These are phyloP conservation scores for Enteromius afrohamiltoni DNA, from an alignment of 2,797 vertebrate genomes.

Conservation along the genomic window DNA sequence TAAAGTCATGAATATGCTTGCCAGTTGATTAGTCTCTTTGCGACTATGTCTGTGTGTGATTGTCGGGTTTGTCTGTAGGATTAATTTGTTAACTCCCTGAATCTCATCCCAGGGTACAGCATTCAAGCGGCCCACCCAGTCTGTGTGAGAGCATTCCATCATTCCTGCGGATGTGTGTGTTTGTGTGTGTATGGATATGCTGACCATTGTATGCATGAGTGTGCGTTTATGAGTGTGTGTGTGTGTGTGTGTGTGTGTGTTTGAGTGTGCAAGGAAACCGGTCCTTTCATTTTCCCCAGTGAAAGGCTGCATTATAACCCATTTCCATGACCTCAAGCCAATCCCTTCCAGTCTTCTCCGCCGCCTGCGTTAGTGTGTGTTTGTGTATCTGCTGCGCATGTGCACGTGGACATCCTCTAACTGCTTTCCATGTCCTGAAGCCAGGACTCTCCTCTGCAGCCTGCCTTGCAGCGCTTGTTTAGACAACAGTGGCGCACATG, in stretches of 20 bases:
- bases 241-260: conserved; percentile 6
- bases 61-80: conserved; percentile 67
- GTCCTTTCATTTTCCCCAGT: conserved; percentile 73
- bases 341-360: conserved; percentile 63
- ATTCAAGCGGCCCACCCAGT: conserved; percentile 81
- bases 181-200: conserved; percentile 26
- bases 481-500: conserved; percentile 84
- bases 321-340: conserved; percentile 80
- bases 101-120: conserved; percentile 64
- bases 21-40: conserved; percentile 42
- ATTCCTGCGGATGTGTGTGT: conserved; percentile 64
- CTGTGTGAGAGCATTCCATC: conserved; percentile 71
- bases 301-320: conserved; percentile 76
- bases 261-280: conserved; percentile 59
- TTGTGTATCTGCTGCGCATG: conserved; percentile 57
- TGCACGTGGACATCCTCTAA: conserved; percentile 58
- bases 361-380: conserved; percentile 41
- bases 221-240: not conserved
- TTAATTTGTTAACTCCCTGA: conserved; percentile 68
- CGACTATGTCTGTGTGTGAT: conserved; percentile 13
- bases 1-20: conserved; percentile 5
- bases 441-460: conserved; percentile 76
- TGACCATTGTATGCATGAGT: conserved; percentile 39
- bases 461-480: conserved; percentile 79
- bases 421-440: conserved; percentile 81